These are phyloP conservation scores for Calosoma granatense DNA, from an alignment of 1,140 invertebrate genomes.

Conservation along the genomic window DNA sequence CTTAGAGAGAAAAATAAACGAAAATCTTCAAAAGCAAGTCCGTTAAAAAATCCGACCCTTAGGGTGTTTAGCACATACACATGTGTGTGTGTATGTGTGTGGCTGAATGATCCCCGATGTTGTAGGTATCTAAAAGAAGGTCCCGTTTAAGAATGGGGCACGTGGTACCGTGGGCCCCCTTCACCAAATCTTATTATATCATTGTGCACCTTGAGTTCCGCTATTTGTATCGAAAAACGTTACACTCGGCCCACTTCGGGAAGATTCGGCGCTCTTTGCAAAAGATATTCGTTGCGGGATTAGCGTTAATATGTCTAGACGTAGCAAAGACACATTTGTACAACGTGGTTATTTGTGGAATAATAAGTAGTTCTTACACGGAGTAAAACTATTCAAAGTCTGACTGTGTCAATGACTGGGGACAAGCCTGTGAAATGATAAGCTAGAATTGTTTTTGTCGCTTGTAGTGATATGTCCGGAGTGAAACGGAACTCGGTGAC, in stretches of 20 bases:
- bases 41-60: neutral
- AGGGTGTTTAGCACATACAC: neutral
- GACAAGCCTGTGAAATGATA: no score
- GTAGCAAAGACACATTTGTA: no score
- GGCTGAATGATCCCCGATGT: neutral
- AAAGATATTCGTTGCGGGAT: no score
- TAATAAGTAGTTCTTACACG: no score
- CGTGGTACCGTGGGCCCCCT: neutral
- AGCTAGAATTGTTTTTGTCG: no score
- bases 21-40: neutral
- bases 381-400: no score
- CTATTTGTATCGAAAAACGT: conserved; percentile 8
- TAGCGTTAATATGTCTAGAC: no score
- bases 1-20: no score
- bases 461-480: no score
- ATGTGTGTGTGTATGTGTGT: neutral
- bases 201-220: conserved; percentile 2
- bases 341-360: no score
- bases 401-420: no score
- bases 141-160: conserved; percentile 5
- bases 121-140: neutral
- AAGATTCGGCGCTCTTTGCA: neutral
- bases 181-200: conserved; percentile 2
- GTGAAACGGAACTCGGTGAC: no score
- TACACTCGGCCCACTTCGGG: neutral